Conservation (phyloP, 2,797 vertebrate genomes). For the Telmatherina bonti region DNA sequence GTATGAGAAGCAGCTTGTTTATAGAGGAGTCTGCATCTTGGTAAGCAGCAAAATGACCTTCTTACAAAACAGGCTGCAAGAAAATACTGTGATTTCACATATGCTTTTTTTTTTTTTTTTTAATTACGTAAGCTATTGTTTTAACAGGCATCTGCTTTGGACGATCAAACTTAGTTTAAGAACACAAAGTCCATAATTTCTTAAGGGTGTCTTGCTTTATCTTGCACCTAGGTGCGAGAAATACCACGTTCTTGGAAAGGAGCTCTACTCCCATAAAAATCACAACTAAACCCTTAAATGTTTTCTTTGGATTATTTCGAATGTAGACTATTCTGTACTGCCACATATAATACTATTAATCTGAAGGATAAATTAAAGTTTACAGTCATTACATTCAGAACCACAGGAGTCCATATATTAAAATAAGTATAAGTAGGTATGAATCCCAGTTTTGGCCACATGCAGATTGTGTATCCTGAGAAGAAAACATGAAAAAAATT, state of each 20-base stretch:
- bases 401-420: background rate
- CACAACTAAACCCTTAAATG: background rate
- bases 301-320: too few species aligned
- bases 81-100: too few species aligned
- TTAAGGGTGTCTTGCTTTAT: background rate
- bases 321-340: background rate
- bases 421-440: background rate
- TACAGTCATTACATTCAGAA: background rate
- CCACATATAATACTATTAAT: background rate
- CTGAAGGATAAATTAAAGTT: background rate
- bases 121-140: background rate
- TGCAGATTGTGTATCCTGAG: background rate
- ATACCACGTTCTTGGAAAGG: background rate
- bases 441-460: background rate
- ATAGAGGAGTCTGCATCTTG: background rate
- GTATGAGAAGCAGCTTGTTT: slow-evolving; percentile 7
- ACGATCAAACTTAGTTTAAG: background rate
- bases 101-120: too few species aligned
- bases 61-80: too few species aligned
- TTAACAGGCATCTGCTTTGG: background rate
- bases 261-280: background rate
- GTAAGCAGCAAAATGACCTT: background rate
- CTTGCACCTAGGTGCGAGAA: background rate
- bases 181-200: background rate
- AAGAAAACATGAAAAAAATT: too few species aligned